Percentiles rank a stretch among this genome's conserved stretches.
phyloP scores from a whole-genome alignment of 2,113 vertebrate genomes.

The Myotis brandtii region DNA sequence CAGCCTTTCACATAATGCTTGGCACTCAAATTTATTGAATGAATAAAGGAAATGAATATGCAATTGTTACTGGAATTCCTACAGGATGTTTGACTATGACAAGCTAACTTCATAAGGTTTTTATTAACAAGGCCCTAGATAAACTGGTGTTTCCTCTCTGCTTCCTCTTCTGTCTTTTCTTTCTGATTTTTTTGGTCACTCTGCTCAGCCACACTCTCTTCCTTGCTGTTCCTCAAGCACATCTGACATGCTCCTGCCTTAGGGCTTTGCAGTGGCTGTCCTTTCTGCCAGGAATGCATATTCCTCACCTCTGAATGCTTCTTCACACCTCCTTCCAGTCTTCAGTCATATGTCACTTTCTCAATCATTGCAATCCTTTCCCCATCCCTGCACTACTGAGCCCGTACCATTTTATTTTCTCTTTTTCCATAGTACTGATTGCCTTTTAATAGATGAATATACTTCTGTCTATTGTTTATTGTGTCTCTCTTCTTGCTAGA shows the following conservation, averaged over 20 bases:
- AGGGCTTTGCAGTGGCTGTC: neutral
- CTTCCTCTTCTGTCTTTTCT: neutral
- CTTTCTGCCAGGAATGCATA: neutral
- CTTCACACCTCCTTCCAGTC: neutral
- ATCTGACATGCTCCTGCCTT: neutral
- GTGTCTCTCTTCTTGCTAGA: neutral
- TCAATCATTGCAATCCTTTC: neutral
- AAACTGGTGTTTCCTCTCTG: neutral
- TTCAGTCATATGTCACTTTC: neutral
- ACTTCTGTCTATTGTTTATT: neutral
- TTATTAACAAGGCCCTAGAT: neutral
- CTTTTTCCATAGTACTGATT: neutral
- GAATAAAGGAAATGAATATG: neutral
- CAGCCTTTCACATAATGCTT: neutral
- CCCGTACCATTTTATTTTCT: neutral
- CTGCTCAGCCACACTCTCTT: neutral
- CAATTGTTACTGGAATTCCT: neutral
- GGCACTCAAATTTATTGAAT: neutral
- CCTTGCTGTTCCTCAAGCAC: neutral
- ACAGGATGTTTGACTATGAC: neutral
- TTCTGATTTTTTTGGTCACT: neutral
- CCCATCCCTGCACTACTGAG: neutral
- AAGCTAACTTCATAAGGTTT: neutral
- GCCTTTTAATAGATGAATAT: neutral
- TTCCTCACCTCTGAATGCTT: neutral